A percentile compares a stretch with the other conserved stretches of the same genome.
These are phyloP conservation scores for Nannobrachium achirus DNA, from an alignment of 2,113 vertebrate genomes.

Conservation along the genomic window DNA sequence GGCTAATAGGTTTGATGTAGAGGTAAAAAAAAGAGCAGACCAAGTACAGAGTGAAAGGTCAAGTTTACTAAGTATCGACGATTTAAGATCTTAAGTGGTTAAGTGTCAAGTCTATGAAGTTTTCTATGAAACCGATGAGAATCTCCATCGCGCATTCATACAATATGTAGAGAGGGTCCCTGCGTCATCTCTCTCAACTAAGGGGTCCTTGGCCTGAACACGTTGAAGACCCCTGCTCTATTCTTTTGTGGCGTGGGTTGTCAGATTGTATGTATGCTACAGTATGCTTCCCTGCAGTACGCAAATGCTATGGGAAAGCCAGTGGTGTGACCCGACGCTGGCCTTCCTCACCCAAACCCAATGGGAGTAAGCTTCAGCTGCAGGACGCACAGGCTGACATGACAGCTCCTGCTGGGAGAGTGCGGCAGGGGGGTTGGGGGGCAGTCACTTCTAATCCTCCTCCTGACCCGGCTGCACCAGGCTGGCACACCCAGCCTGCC, in stretches of 20 bases:
- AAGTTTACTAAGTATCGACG: too few species aligned
- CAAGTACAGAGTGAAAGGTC: too few species aligned
- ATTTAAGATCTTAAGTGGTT: too few species aligned
- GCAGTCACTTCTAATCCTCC: conserved; percentile 52
- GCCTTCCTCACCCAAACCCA: conserved; percentile 52
- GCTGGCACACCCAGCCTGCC: conserved; percentile 22
- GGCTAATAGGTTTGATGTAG: too few species aligned
- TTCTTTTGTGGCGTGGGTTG: conserved; percentile 57
- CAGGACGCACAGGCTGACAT: conserved; percentile 48
- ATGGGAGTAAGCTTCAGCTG: conserved; percentile 50
- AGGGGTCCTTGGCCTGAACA: too few species aligned
- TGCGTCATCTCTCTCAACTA: too few species aligned
- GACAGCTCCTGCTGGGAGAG: conserved; percentile 69
- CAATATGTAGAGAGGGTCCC: too few species aligned
- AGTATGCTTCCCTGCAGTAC: conserved; percentile 25
- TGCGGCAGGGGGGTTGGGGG: conserved; percentile 43
- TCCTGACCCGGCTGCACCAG: conserved; percentile 30
- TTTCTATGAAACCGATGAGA: too few species aligned
- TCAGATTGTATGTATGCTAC: conserved; percentile 43
- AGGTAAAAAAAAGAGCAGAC: too few species aligned
- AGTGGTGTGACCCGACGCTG: conserved; percentile 58
- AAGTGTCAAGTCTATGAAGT: too few species aligned
- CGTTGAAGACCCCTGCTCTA: too few species aligned
- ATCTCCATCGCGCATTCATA: too few species aligned
- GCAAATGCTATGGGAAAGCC: conserved; percentile 38